Evolutionary conservation across 2,113 vertebrate genomes (phyloP).

Genomic region (Pipra filicauda): DNA sequence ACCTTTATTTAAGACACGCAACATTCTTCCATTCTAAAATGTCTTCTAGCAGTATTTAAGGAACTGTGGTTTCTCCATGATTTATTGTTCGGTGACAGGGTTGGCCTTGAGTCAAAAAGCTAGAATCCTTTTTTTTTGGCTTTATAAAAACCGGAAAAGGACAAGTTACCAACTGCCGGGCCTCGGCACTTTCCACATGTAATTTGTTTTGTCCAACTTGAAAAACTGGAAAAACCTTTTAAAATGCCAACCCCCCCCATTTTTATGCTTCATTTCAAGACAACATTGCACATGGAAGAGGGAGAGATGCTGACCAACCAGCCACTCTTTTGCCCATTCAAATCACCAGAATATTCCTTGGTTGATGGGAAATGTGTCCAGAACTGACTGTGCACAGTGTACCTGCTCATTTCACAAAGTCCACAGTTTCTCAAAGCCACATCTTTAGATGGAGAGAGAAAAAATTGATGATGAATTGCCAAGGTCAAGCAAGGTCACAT

Average conservation of each 20-base stretch:
- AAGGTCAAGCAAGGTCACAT: not conserved
- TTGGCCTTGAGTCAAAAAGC: not conserved
- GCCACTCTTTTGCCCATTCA: not conserved
- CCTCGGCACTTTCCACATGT: not conserved
- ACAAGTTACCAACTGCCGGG: not conserved
- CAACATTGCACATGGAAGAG: not conserved
- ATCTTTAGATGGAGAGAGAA: not conserved
- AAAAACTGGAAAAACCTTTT: not conserved
- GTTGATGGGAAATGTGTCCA: not conserved
- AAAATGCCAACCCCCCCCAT: not conserved
- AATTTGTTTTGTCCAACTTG: not conserved
- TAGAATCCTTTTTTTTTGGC: not conserved
- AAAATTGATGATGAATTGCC: not conserved
- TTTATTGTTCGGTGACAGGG: not conserved
- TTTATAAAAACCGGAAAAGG: not conserved
- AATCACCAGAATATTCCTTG: not conserved
- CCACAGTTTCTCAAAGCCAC: not conserved
- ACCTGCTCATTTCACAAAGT: not conserved
- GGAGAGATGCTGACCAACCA: not conserved
- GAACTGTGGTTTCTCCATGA: not conserved
- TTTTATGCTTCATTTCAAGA: not conserved
- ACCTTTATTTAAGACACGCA: not conserved
- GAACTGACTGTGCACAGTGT: not conserved
- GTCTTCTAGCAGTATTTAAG: not conserved
- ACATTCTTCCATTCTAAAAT: not conserved